phyloP scores from a whole-genome alignment of 1,140 invertebrate genomes.

The Apis florea region DNA sequence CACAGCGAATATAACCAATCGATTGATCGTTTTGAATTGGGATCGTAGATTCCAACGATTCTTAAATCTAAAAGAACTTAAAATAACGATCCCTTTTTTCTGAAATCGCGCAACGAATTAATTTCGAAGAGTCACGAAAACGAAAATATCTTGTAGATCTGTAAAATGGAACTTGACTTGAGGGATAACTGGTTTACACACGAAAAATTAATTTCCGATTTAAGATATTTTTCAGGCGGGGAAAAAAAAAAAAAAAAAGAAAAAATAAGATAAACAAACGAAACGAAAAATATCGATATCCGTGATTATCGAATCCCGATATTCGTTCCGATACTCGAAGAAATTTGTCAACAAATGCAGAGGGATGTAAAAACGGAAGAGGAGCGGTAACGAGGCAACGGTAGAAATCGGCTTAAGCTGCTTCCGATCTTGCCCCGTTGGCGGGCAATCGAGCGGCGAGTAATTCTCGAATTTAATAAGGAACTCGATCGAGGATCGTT shows the following conservation, averaged over 20 bases:
- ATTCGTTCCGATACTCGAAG: too few species aligned
- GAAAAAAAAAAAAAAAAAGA: too few species aligned
- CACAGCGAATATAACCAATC: too few species aligned
- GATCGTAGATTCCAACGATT: not conserved
- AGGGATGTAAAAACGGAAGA: too few species aligned
- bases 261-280: too few species aligned
- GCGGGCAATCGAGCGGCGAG: conserved; percentile 12
- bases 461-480: conserved; percentile 48
- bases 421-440: not conserved
- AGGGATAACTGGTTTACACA: too few species aligned
- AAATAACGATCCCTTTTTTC: not conserved
- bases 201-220: too few species aligned
- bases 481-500: conserved; percentile 26
- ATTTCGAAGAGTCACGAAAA: not conserved
- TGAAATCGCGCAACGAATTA: not conserved
- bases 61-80: not conserved
- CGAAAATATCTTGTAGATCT: not conserved
- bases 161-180: too few species aligned
- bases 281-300: too few species aligned
- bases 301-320: too few species aligned
- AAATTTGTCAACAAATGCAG: not conserved
- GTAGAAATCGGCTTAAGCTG: not conserved
- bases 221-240: too few species aligned
- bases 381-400: not conserved
- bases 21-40: not conserved